Evolutionary conservation across 2,113 vertebrate genomes (phyloP), one percentile per base, ranked within the genome.

Genomic region (Tachycineta bicolor): DNA sequence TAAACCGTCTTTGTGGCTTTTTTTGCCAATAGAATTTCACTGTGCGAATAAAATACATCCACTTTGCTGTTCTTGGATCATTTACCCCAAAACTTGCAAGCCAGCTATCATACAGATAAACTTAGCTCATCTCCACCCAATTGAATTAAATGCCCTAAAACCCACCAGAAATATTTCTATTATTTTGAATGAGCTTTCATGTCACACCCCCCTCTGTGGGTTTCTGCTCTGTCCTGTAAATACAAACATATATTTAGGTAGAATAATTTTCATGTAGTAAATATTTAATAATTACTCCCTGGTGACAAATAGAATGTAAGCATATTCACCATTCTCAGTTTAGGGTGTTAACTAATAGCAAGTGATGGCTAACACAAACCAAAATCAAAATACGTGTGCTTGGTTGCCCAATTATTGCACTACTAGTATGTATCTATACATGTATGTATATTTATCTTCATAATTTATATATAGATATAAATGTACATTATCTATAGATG

Each of bases 31-130:
- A 78, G 86, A 84, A 92, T 96, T 93, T 92, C 86, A 76, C 60
- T 33, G 65, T 79, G 65, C 86, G 94, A 68, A 90, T 92, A 79
- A 84, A 96, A 84, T 74, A 78, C 39, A 75, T 78, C 56, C 58
- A 65, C 69, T 95, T 62, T 56, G 5, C 41, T 78, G 41, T 93
- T 79, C 84, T 43, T 95, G 90, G 90, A 46, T 94, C 92, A 89
- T 96, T 96, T 95, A 96, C 56, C 83, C 47, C 90, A 83, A 95
- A 95, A 90, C 73, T 87, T 86, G 73, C 44, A 84, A 92, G 43
- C 44, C 37, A 84, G 7, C 80, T 71, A 19, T 62, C 52, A 31
- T 19, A 46, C 73, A 71, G 69, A 93, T 90, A 88, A 83, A 87
- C 56, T 60, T 81, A 76, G 37, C 53, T 90, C 1, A 0, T 79